Evolutionary conservation across 2,888 invertebrate species (phyloP), one percentile per base, ranked within the genome.

Genomic region (Pachymerium ferrugineum): DNA sequence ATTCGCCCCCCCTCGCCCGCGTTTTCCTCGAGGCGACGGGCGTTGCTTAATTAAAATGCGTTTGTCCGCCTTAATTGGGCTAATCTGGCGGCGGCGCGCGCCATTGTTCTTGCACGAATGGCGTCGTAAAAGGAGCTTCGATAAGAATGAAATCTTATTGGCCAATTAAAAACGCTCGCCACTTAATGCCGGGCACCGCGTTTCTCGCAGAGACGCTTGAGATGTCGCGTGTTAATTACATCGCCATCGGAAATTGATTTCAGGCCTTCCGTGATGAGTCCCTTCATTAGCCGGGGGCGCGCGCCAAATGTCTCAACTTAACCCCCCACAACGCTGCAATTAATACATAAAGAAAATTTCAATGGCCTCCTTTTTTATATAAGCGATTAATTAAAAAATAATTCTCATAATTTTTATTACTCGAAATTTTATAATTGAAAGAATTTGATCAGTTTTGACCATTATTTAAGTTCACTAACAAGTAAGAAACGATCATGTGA

Each of bases 161-260:
- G 68, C 68, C 68, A 68, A 68, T 68, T 68, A 68, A 68, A 68
- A 68, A 68, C 68, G 68, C 29, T 68, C 47, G 68, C 68, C 31
- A 31, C 68, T 68, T 68, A 68, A 68, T 68, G 29, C 68, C 68
- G 68, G 47, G 47, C 68, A 31, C 68, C 68, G 29, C 31, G 29
- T 31, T 68, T 31, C 31, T 31, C 68, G 68, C 68, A 30, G 68
- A 54, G 47, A 22, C 47, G 47, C 47, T 54, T 6, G 47, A 54
- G 47, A 68, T 68, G 68, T 68, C 68, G 68, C 68, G 68, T 68
- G 68, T 68, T 68, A 68, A 68, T 68, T 68, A 68, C 68, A 68
- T 68, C 68, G 25, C 68, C 68, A 68, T 68, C 68, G 68, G 68
- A 68, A 68, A 68, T 68, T 68, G 68, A 68, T 68, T 68, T 68